Evolutionary conservation across 1,140 invertebrate genomes (phyloP).

Genomic region (Halyomorpha halys): DNA sequence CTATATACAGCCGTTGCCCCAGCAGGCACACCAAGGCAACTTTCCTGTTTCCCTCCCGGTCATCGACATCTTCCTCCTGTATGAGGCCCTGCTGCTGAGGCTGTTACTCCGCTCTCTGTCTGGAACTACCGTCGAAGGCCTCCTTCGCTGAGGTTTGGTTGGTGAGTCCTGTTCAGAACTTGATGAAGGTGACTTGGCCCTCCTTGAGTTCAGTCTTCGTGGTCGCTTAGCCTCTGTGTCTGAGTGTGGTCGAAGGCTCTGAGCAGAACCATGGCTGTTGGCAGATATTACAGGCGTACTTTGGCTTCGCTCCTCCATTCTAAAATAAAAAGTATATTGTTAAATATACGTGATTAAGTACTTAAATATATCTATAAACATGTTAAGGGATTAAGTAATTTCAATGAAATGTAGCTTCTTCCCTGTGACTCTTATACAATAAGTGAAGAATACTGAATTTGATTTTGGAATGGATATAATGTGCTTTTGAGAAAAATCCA

Average conservation of each 20-base stretch:
- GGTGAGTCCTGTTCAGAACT: slow-evolving; percentile 33
- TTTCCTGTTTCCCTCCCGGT: slow-evolving; percentile 33
- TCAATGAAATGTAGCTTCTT: too few species aligned
- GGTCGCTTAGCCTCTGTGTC: slow-evolving; percentile 20
- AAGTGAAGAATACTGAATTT: too few species aligned
- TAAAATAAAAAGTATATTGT: too few species aligned
- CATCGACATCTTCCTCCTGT: slow-evolving; percentile 30
- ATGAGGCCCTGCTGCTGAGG: slow-evolving; percentile 32
- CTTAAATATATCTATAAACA: too few species aligned
- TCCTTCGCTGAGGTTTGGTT: slow-evolving; percentile 28
- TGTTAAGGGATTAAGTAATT: too few species aligned
- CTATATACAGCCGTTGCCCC: slow-evolving; percentile 42
- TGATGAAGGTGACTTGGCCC: slow-evolving; percentile 28
- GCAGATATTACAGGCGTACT: neutral
- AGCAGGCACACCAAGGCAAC: slow-evolving; percentile 43
- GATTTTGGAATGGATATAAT: too few species aligned
- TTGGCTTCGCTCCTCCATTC: neutral
- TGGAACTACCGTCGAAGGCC: slow-evolving; percentile 24
- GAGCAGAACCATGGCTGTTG: neutral
- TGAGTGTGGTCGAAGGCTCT: slow-evolving; percentile 7
- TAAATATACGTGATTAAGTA: too few species aligned
- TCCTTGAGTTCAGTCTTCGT: slow-evolving; percentile 11
- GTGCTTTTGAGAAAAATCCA: too few species aligned
- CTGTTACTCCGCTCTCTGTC: slow-evolving; percentile 32
- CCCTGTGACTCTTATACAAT: too few species aligned